Evolutionary conservation across 2,797 vertebrate genomes (phyloP), one percentile per base, ranked within the genome.

Genomic region (Garrulus glandarius): DNA sequence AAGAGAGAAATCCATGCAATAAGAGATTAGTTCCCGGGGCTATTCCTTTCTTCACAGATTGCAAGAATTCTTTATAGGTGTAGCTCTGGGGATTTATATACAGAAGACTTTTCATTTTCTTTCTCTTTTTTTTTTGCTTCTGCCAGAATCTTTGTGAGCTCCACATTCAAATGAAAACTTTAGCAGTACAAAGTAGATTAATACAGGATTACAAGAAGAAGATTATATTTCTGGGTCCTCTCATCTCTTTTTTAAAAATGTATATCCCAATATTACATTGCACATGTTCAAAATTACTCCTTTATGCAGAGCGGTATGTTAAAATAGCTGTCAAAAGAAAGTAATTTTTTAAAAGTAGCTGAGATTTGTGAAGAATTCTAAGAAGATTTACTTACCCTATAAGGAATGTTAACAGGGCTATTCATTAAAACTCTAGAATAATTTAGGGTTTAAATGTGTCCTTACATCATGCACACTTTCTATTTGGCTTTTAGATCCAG

Each of bases 1-100:
- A 87, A 82, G 56, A 93, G 44, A 29, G 47, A 94, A 95, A 95
- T 56, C 22, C 76, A 55, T 55, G 86, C 71, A 93, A 44, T 75
- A 52, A 79, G 59, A 87, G 84, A 96, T 94, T 92, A 95, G 53
- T 69, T 97, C 90, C 86, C 0, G 1, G 67, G 95, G 91, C 86
- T 96, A 80, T 96, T 97, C 57, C 59, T 91, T 92, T 85, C 86
- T 95, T 94, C 70, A 47, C 78, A 94, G 92, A 94, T 55, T 92
- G 93, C 53, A 91, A 92, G 63, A 92, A 81, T 84, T 84, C 76
- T 74, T 96, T 92, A 84, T 90, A 71, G 88, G 87, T 81, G 77
- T 87, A 96, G 85, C 89, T 61, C 89, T 74, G 39, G 77, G 84
- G 90, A 94, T 96, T 97, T 96, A 86, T 94, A 93, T 84, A 94